Evolutionary conservation across 2,113 vertebrate genomes (phyloP).

Genomic region (Salvelinus namaycush): DNA sequence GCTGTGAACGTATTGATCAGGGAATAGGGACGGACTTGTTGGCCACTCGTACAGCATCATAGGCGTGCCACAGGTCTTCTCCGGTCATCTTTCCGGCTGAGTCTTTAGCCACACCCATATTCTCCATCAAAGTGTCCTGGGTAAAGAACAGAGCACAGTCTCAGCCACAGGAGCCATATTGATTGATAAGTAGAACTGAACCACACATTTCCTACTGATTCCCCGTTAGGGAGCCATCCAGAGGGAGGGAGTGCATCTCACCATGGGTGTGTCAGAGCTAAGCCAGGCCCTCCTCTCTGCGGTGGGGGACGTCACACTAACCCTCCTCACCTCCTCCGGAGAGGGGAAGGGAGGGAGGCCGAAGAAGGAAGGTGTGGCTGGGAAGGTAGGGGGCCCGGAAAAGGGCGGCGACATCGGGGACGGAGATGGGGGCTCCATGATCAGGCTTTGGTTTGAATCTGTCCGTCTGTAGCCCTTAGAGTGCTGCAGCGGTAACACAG

Average conservation of each 20-base stretch:
- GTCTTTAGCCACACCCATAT: constrained; percentile 68
- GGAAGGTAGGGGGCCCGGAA: constrained; percentile 32
- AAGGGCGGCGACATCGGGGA: constrained; percentile 26
- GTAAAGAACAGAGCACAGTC: constrained; percentile 8
- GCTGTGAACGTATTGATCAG: neutral
- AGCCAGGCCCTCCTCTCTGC: constrained; percentile 49
- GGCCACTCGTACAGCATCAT: constrained; percentile 74
- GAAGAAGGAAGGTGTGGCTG: constrained; percentile 44
- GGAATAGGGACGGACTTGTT: constrained; percentile 73
- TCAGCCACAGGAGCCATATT: neutral
- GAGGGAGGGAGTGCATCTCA: constrained; percentile 28
- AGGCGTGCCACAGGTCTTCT: constrained; percentile 73
- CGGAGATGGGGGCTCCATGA: constrained; percentile 56
- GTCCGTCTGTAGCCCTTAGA: constrained; percentile 63
- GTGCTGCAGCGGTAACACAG: constrained; percentile 45
- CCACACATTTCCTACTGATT: neutral
- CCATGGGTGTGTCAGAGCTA: constrained; percentile 56
- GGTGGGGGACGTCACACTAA: constrained; percentile 62
- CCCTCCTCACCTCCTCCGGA: constrained; percentile 60
- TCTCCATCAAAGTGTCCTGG: constrained; percentile 66
- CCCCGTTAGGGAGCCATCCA: neutral
- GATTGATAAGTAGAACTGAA: neutral
- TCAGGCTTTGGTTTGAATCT: constrained; percentile 67
- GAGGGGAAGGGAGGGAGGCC: constrained; percentile 30
- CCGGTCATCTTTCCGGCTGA: constrained; percentile 56